Evolutionary conservation across 2,888 invertebrate species (phyloP).

Genomic region (Mystacides longicornis): DNA sequence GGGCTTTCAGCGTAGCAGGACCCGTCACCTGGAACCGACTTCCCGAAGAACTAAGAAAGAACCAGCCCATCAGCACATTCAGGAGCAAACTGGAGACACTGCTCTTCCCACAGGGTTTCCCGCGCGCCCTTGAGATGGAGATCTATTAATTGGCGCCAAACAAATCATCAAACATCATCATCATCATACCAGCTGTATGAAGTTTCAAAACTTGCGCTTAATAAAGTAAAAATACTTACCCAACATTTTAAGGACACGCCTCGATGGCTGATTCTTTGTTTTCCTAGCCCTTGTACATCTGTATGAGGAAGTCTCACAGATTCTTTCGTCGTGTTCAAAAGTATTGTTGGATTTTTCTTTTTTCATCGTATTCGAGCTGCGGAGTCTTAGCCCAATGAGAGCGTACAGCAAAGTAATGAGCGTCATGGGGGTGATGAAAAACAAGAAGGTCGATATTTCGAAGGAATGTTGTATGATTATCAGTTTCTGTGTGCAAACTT

Average conservation of each 20-base stretch:
- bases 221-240: conserved; percentile 51
- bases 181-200: too few relatives aligned
- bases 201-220: too few relatives aligned
- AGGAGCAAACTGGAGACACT: too few relatives aligned
- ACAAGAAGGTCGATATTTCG: conserved; percentile 62
- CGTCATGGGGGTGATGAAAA: conserved; percentile 71
- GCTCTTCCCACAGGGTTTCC: too few relatives aligned
- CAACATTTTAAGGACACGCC: conserved; percentile 66
- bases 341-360: conserved; percentile 29
- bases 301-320: conserved; percentile 22
- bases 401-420: conserved; percentile 65
- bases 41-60: too few relatives aligned
- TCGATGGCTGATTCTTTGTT: conserved; percentile 50
- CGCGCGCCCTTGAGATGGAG: too few relatives aligned
- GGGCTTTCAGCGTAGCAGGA: too few relatives aligned
- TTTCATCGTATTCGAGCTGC: conserved; percentile 45
- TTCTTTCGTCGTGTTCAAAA: too few relatives aligned
- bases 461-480: conserved; percentile 56
- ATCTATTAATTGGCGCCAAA: too few relatives aligned
- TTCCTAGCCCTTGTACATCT: conserved; percentile 1
- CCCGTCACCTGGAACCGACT: too few relatives aligned
- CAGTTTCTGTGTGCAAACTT: conserved; percentile 44
- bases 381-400: conserved; percentile 54
- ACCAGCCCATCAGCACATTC: too few relatives aligned
- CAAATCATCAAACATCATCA: too few relatives aligned